These are phyloP conservation scores for Phainopepla nitens DNA, from an alignment of 2,113 vertebrate genomes.

Conservation along the genomic window DNA sequence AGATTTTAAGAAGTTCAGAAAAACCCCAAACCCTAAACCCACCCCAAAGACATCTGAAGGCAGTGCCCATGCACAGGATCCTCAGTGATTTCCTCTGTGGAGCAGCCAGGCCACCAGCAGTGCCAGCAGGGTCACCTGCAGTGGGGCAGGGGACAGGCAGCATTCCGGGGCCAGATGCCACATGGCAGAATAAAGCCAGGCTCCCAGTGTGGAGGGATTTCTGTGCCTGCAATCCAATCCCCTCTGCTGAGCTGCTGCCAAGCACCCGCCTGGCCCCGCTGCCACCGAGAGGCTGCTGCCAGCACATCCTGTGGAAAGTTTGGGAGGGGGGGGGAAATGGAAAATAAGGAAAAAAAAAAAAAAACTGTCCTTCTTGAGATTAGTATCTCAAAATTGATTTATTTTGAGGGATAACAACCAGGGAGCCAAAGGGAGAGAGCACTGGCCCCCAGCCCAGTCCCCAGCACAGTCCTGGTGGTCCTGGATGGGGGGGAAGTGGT, in stretches of 20 bases:
- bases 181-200: neutral
- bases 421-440: neutral
- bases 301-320: neutral
- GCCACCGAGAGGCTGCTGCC: neutral
- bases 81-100: fast-evolving
- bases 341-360: fast-evolving
- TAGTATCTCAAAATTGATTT: neutral
- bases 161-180: neutral
- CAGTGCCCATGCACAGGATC: fast-evolving
- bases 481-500: neutral
- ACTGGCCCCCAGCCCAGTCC: neutral
- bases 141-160: neutral
- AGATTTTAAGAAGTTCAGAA: neutral
- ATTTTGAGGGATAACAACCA: neutral
- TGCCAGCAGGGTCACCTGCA: fast-evolving
- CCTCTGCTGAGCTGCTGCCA: neutral
- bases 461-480: neutral
- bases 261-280: neutral
- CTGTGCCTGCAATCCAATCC: neutral
- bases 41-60: neutral
- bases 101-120: neutral
- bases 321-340: neutral
- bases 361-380: neutral
- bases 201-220: neutral
- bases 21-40: neutral